Evolutionary conservation across 2,113 vertebrate species (phyloP).

Genomic region (Siniperca chuatsi): DNA sequence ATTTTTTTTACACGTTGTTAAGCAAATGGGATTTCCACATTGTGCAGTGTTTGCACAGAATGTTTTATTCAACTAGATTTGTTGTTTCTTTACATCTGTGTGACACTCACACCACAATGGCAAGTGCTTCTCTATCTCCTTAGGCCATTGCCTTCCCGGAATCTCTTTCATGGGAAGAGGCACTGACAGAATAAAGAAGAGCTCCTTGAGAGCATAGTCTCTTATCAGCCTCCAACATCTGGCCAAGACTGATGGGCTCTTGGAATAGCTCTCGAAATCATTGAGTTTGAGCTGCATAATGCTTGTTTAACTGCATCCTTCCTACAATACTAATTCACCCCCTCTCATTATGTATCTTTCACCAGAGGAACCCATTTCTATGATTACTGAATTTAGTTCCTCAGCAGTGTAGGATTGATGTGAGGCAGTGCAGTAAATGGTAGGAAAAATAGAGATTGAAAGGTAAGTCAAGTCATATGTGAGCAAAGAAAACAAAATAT

Average conservation of each 20-base stretch:
- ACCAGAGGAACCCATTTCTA: conserved; percentile 71
- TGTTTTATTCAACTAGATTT: conserved; percentile 57
- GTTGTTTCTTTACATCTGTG: conserved; percentile 64
- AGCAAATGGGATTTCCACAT: conserved; percentile 48
- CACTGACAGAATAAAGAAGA: conserved; percentile 76
- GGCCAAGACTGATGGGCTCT: conserved; percentile 80
- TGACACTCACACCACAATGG: conserved; percentile 52
- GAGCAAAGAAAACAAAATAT: conserved; percentile 43
- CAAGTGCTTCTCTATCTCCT: conserved; percentile 61
- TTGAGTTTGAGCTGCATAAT: conserved; percentile 75
- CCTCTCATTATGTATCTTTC: conserved; percentile 74
- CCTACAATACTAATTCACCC: conserved; percentile 75
- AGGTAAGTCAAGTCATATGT: conserved; percentile 47
- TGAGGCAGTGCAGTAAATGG: conserved; percentile 42
- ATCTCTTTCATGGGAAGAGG: conserved; percentile 68
- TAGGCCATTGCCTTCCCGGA: conserved; percentile 64
- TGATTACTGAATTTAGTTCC: conserved; percentile 75
- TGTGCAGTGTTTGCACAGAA: conserved; percentile 38
- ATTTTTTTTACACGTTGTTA: conserved; percentile 35
- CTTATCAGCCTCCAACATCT: conserved; percentile 81
- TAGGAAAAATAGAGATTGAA: conserved; percentile 34
- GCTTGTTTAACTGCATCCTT: conserved; percentile 75
- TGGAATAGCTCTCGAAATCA: conserved; percentile 76
- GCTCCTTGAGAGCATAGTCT: conserved; percentile 71
- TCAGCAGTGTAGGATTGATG: conserved; percentile 59